phyloP scores from a whole-genome alignment of 2,888 invertebrate genomes.

The Eilema sororculum region DNA sequence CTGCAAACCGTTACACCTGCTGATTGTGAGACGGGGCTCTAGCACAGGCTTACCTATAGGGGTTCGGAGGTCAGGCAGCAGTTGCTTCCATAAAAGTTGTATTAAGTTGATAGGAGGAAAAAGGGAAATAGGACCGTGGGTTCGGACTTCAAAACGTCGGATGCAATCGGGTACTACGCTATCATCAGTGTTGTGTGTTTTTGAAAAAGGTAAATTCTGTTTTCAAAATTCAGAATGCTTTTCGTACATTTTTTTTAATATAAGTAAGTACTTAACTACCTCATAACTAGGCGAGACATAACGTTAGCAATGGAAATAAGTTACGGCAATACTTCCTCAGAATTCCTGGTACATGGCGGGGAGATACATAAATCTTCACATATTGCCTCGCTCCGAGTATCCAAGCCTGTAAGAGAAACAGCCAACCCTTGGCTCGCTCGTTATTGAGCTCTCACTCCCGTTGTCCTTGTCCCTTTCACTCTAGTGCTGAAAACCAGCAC shows the following conservation, averaged over 20 bases:
- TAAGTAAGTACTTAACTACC: not conserved
- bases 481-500: constrained; percentile 49
- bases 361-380: constrained; percentile 83
- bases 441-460: constrained; percentile 87
- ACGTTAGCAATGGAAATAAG: constrained; percentile 70
- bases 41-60: not conserved
- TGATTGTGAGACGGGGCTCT: too few relatives aligned
- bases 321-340: constrained; percentile 73
- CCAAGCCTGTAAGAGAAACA: constrained; percentile 82
- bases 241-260: constrained; percentile 29
- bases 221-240: not conserved
- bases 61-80: not conserved
- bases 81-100: not conserved
- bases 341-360: constrained; percentile 70
- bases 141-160: not conserved
- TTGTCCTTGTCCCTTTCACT: constrained; percentile 64
- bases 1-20: not conserved
- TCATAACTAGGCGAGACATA: constrained; percentile 47
- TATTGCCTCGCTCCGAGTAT: constrained; percentile 80
- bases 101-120: not conserved
- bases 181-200: not conserved
- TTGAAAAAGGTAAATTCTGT: not conserved
- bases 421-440: constrained; percentile 86
- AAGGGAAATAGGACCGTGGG: not conserved
- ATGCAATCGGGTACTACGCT: too few relatives aligned